phyloP scores from a whole-genome alignment of 2,113 vertebrate species.

The Silurus asotus region DNA sequence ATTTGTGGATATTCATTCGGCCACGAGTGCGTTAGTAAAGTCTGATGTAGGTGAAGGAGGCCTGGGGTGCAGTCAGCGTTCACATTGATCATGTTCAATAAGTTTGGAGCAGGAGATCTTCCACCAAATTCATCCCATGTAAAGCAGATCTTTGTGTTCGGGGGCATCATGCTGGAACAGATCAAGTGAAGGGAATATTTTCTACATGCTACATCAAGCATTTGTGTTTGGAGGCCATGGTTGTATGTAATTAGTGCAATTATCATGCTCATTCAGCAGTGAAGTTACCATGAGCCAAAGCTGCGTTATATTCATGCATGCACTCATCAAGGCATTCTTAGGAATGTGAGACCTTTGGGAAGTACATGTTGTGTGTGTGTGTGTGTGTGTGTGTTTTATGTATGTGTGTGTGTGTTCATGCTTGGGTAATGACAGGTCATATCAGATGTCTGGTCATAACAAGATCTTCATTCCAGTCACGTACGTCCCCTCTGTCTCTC shows the following conservation, averaged over 20 bases:
- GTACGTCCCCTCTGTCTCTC: conserved; percentile 32
- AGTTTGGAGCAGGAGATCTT: no score
- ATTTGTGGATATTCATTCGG: no score
- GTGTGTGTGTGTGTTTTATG: conserved; percentile 13
- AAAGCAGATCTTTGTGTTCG: no score
- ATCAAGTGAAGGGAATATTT: no score
- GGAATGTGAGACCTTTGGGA: background rate
- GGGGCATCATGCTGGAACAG: no score
- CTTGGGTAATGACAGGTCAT: conserved; percentile 49
- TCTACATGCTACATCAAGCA: no score
- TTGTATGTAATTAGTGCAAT: background rate
- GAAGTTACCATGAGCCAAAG: background rate
- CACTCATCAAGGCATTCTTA: conserved; percentile 33
- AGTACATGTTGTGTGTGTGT: background rate
- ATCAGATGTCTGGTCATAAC: conserved; percentile 45
- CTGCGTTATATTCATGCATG: conserved; percentile 61
- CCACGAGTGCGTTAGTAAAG: no score
- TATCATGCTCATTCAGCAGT: background rate
- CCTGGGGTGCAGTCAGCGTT: no score
- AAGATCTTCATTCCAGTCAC: conserved; percentile 52
- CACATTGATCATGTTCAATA: no score
- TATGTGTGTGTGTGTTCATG: conserved; percentile 37
- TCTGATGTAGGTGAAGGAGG: no score
- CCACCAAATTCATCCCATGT: no score
- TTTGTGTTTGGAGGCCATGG: background rate